These are phyloP conservation scores for Halichondria panicea DNA, from an alignment of 37 sponge, comb jelly and placozoan species.

Conservation along the genomic window DNA sequence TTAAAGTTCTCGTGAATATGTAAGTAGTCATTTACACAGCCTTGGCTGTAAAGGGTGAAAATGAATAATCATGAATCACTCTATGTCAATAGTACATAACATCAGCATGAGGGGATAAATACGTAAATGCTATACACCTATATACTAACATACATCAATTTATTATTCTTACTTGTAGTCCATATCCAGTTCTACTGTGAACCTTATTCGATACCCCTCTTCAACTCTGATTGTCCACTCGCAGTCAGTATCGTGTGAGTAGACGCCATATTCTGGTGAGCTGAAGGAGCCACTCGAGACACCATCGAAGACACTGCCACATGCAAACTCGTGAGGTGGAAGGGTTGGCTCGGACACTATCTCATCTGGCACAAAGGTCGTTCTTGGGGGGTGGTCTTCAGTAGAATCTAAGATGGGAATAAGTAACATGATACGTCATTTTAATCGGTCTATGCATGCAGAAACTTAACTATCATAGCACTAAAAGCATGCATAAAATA, in stretches of 20 bases:
- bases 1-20: not conserved
- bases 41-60: not conserved
- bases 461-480: no score
- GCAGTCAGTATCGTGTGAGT: not conserved
- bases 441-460: no score
- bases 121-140: no score
- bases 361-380: not conserved
- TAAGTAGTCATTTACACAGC: not conserved
- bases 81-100: no score
- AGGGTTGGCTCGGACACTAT: no score
- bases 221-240: slow-evolving; percentile 26
- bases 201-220: not conserved
- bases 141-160: no score
- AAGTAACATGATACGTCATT: no score
- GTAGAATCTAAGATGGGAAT: no score
- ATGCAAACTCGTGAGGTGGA: not conserved
- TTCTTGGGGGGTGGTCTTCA: not conserved
- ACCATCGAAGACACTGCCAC: not conserved
- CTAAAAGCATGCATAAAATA: no score
- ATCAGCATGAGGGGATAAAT: no score
- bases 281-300: not conserved
- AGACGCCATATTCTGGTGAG: slow-evolving; percentile 31
- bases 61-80: not conserved
- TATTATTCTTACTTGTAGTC: slow-evolving; percentile 2
- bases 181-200: not conserved